Conservation (phyloP, 2,888 invertebrate species). For the Philopedon plagiatum region DNA sequence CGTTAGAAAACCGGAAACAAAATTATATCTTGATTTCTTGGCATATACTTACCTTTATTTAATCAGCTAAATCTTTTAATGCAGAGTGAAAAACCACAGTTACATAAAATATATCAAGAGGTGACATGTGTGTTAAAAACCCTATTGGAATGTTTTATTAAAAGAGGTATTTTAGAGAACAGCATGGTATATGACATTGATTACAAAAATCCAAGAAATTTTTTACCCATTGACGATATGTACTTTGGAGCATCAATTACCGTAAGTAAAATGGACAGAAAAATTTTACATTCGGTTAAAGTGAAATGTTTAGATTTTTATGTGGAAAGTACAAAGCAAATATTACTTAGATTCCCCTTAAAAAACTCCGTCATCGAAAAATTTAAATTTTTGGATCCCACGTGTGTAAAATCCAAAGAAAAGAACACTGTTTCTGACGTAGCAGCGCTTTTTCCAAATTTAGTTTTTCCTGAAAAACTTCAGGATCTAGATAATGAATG, state of each 20-base stretch:
- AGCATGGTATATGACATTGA: slow-evolving; percentile 30
- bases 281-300: slow-evolving; percentile 20
- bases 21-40: slow-evolving; percentile 38
- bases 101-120: slow-evolving; percentile 30
- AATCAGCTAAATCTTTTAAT: slow-evolving; percentile 37
- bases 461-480: not conserved
- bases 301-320: slow-evolving; percentile 41
- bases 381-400: slow-evolving; percentile 16
- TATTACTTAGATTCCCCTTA: slow-evolving; percentile 24
- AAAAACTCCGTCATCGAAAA: slow-evolving; percentile 26
- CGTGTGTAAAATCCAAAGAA: not conserved
- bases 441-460: slow-evolving; percentile 18
- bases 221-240: slow-evolving; percentile 37
- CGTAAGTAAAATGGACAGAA: not conserved
- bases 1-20: slow-evolving; percentile 20
- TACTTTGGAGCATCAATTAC: slow-evolving; percentile 38
- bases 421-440: slow-evolving; percentile 25
- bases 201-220: slow-evolving; percentile 38
- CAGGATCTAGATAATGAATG: slow-evolving; percentile 36
- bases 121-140: slow-evolving; percentile 34
- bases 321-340: slow-evolving; percentile 43
- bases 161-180: slow-evolving; percentile 24
- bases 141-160: slow-evolving; percentile 35
- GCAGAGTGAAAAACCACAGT: slow-evolving; percentile 46
- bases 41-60: slow-evolving; percentile 40